Percentiles rank a stretch among this genome's conserved stretches.
Conservation (phyloP, 2,113 vertebrate genomes). For the Felis chaus region DNA sequence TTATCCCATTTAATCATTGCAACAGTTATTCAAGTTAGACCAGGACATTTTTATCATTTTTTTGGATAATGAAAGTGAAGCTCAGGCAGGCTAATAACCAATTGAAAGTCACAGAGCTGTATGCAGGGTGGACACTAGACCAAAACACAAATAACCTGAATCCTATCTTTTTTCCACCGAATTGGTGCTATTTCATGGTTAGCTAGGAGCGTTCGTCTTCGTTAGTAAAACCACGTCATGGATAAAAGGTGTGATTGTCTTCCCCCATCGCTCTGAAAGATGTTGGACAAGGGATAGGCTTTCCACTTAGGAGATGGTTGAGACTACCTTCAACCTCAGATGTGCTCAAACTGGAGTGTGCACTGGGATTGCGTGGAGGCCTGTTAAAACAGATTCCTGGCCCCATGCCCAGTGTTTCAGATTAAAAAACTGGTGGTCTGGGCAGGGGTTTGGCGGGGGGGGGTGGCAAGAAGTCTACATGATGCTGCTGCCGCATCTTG, state of each 20-base stretch:
- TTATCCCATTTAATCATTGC: not conserved
- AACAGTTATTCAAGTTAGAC: not conserved
- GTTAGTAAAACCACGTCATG: not conserved
- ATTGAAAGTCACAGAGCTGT: not conserved
- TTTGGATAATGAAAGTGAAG: not conserved
- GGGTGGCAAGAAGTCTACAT: not conserved
- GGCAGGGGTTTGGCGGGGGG: rapidly evolving
- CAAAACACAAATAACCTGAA: not conserved
- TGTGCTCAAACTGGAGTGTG: not conserved
- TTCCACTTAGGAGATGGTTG: not conserved
- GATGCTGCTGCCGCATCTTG: not conserved
- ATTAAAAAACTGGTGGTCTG: too few species aligned
- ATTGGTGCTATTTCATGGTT: not conserved
- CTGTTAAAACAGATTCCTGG: not conserved
- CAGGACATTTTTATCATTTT: not conserved
- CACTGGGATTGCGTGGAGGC: not conserved
- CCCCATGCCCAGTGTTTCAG: not conserved
- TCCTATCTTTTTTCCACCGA: not conserved
- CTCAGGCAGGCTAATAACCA: not conserved
- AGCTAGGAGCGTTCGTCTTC: not conserved
- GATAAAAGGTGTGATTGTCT: not conserved
- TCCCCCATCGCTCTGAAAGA: not conserved
- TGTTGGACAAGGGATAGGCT: not conserved
- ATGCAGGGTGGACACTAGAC: not conserved
- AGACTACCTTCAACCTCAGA: not conserved